Conservation (phyloP, 30 jellyfish, hydroid and myxozoan genomes). For the Pseudorhiza aurosa region DNA sequence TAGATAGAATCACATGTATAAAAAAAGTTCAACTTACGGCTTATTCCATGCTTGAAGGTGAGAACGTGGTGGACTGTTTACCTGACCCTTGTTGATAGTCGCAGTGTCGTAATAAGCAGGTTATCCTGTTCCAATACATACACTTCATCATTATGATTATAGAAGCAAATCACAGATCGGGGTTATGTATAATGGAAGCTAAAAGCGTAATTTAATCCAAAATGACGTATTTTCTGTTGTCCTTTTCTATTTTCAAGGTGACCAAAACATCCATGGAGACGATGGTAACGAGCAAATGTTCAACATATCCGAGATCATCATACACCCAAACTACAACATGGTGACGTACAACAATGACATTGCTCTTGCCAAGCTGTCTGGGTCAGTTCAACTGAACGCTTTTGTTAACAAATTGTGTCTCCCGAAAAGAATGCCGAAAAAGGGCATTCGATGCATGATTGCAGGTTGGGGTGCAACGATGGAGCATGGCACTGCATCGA, state of each 20-base stretch:
- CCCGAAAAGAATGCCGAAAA: constrained; percentile 36
- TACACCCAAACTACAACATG: constrained; percentile 62
- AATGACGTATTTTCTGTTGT: neutral
- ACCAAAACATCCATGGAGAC: constrained; percentile 3
- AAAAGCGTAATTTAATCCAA: too few relatives aligned
- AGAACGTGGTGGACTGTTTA: too few relatives aligned
- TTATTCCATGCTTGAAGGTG: too few relatives aligned
- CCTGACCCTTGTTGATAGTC: too few relatives aligned
- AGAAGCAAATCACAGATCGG: too few relatives aligned
- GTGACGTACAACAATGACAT: constrained; percentile 79
- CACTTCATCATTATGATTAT: too few relatives aligned
- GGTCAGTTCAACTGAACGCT: constrained; percentile 30
- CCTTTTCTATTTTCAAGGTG: constrained; percentile 17
- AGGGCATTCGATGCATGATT: constrained; percentile 63
- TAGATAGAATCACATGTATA: too few relatives aligned
- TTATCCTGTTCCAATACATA: too few relatives aligned
- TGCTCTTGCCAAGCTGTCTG: constrained; percentile 58
- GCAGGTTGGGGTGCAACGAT: constrained; percentile 95
- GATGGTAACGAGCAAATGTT: constrained; percentile 67
- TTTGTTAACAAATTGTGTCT: constrained; percentile 74
- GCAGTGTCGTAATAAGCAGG: too few relatives aligned
- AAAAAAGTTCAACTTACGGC: too few relatives aligned
- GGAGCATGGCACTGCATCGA: constrained; percentile 63
- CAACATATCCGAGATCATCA: constrained; percentile 42
- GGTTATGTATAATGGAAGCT: too few relatives aligned